Percentiles rank a stretch among this genome's conserved stretches.
Conservation (phyloP, 2,113 vertebrate genomes). For the Cairina moschata region DNA sequence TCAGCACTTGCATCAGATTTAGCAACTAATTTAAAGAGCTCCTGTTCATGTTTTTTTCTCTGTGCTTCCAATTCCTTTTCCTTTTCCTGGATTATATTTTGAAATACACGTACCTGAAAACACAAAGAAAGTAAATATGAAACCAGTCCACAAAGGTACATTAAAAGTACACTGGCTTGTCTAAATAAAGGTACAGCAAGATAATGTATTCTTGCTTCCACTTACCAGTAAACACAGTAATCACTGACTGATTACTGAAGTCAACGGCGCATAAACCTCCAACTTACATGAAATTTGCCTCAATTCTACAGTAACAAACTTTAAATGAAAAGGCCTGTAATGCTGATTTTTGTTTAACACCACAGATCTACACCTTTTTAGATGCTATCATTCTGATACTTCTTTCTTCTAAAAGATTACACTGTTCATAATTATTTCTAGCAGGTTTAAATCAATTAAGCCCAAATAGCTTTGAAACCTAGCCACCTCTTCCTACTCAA, state of each 20-base stretch:
- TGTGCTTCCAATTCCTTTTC: conserved; percentile 79
- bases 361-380: background rate
- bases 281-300: background rate
- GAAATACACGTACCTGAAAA: conserved; percentile 83
- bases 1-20: conserved; percentile 90
- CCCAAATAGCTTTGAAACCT: background rate
- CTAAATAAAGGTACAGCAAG: background rate
- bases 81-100: conserved; percentile 88
- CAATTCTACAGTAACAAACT: background rate
- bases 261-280: background rate
- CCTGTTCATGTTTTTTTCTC: conserved; percentile 86
- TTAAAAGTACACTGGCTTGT: background rate
- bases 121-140: background rate
- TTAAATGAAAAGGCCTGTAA: background rate
- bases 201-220: background rate
- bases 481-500: background rate
- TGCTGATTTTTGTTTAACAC: background rate
- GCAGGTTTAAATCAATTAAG: background rate
- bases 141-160: background rate
- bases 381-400: background rate
- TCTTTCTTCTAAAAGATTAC: background rate
- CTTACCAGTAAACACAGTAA: background rate
- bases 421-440: background rate
- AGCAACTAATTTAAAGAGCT: conserved; percentile 87
- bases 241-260: background rate